A percentile compares a stretch with the other conserved stretches of the same genome.
phyloP scores from a whole-genome alignment of 2,113 vertebrate genomes.

The Festucalex cinctus region DNA sequence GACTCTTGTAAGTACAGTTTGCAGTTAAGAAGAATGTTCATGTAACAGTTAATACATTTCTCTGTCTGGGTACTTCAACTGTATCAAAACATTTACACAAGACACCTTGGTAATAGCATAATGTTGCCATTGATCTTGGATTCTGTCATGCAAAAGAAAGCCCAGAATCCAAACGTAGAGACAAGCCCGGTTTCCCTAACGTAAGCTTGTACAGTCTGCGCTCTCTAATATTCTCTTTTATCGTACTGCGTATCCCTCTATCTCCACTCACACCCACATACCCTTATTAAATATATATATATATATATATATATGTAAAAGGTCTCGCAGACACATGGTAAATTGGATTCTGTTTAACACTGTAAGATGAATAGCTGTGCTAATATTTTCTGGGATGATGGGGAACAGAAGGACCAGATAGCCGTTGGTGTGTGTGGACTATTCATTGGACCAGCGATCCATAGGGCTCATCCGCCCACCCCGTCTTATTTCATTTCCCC shows the following conservation, averaged over 20 bases:
- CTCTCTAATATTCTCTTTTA: conserved; percentile 42
- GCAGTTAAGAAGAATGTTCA: too few relatives aligned
- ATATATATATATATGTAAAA: conserved; percentile 40
- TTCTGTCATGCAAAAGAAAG: background rate
- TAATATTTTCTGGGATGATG: conserved; percentile 75
- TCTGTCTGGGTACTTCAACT: too few relatives aligned
- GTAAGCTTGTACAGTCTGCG: conserved; percentile 19
- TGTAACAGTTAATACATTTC: too few relatives aligned
- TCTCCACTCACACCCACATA: conserved; percentile 18
- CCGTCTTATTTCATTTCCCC: conserved; percentile 23
- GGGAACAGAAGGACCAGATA: conserved; percentile 72
- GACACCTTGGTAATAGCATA: background rate
- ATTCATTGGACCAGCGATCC: conserved; percentile 35
- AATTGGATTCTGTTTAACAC: conserved; percentile 71
- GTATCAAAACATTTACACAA: background rate
- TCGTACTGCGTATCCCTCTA: conserved; percentile 20
- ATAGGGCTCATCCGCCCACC: conserved; percentile 13
- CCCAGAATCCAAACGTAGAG: background rate
- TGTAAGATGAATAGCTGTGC: conserved; percentile 54
- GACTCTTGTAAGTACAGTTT: too few relatives aligned
- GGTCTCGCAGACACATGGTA: conserved; percentile 62
- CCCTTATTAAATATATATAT: conserved; percentile 34
- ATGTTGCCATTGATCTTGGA: background rate
- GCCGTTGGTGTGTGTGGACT: conserved; percentile 62
- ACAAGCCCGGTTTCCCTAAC: conserved; percentile 9